Percentiles rank a stretch among this genome's conserved stretches.
These are phyloP conservation scores for Gracilinanus agilis DNA, from an alignment of 2,113 vertebrate species.

Conservation along the genomic window DNA sequence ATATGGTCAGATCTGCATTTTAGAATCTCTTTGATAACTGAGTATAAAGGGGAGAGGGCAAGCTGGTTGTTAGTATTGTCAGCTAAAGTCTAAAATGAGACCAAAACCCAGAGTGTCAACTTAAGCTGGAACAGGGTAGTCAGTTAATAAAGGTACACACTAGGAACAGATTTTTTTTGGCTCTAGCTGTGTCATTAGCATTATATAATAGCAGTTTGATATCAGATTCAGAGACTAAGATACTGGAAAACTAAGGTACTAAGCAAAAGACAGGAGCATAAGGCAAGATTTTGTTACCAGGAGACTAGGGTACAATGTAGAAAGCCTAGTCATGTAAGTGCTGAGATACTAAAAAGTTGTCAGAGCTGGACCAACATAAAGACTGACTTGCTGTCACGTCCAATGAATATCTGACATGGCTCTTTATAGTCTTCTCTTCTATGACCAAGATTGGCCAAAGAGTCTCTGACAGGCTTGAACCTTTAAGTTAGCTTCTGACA, in stretches of 20 bases:
- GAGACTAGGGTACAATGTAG: not conserved
- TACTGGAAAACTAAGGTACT: not conserved
- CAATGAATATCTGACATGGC: not conserved
- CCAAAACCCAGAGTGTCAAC: not conserved
- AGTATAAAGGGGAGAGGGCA: not conserved
- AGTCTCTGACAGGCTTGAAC: not conserved
- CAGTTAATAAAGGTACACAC: not conserved
- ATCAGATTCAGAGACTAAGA: not conserved
- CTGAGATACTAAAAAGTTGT: not conserved
- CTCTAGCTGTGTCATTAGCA: not conserved
- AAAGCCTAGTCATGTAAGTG: not conserved
- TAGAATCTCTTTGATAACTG: not conserved
- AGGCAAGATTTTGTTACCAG: not conserved
- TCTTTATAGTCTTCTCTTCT: not conserved
- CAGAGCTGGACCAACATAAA: constrained; percentile 18
- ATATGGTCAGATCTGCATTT: not conserved
- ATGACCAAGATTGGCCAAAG: not conserved
- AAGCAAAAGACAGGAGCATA: not conserved
- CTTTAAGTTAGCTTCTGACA: not conserved
- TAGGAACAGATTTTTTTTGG: not conserved
- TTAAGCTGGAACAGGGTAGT: not conserved
- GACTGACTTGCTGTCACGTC: not conserved
- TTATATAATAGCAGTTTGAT: not conserved
- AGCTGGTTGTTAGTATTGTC: not conserved
- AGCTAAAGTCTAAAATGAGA: not conserved